Conservation (phyloP, 2,797 vertebrate species). For the Amblyraja radiata region DNA sequence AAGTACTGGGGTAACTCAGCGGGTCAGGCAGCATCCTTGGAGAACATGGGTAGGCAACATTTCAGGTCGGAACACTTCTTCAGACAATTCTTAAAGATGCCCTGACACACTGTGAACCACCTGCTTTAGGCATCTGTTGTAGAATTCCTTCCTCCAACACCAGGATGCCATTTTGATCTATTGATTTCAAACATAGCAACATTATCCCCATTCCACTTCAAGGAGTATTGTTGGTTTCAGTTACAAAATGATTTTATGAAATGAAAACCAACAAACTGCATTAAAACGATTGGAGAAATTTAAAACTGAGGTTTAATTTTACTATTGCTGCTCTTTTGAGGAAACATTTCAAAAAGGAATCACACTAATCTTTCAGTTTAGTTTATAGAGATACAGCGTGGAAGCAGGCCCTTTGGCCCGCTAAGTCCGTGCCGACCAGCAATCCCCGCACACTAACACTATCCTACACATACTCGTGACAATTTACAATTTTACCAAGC, state of each 20-base stretch:
- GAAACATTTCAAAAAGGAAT: neutral
- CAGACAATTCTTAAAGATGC: neutral
- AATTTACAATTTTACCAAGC: too few species aligned
- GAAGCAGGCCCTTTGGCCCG: too few species aligned
- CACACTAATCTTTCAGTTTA: too few species aligned
- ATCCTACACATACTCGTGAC: too few species aligned
- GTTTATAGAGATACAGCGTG: too few species aligned
- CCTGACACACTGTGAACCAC: neutral
- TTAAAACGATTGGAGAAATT: neutral
- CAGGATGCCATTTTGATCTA: neutral
- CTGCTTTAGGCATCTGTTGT: neutral
- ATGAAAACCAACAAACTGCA: neutral
- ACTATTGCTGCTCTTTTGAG: neutral
- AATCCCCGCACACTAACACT: too few species aligned
- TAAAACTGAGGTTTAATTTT: neutral
- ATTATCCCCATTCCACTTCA: neutral
- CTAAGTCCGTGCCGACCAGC: too few species aligned
- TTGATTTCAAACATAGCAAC: neutral
- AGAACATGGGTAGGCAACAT: too few species aligned
- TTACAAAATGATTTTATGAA: neutral
- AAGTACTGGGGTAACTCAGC: too few species aligned
- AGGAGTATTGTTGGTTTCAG: neutral
- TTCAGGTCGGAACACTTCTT: too few species aligned
- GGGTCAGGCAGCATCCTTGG: too few species aligned
- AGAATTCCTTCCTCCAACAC: neutral